These are phyloP conservation scores for Trinectes maculatus DNA, from an alignment of 2,113 vertebrate genomes.

Conservation along the genomic window DNA sequence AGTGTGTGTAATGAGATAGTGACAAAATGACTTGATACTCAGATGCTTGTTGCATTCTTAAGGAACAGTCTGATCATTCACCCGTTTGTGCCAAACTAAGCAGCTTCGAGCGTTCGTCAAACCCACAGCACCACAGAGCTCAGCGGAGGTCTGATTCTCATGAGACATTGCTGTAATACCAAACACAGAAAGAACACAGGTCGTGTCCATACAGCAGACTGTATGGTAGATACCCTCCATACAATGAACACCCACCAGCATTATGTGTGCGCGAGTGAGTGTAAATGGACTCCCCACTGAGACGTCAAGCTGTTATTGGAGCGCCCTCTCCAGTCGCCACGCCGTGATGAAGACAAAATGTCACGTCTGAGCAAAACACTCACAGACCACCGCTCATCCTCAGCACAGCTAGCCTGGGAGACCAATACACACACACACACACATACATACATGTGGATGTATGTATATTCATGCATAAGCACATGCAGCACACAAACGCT, in stretches of 20 bases:
- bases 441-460: neutral
- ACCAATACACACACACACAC: slow-evolving; percentile 9
- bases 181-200: slow-evolving; percentile 23
- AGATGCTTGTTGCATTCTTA: neutral
- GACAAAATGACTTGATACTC: neutral
- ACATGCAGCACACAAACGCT: neutral
- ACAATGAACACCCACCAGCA: slow-evolving; percentile 24
- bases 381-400: slow-evolving; percentile 24
- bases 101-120: slow-evolving; percentile 21
- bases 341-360: slow-evolving; percentile 46
- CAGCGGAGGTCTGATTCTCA: slow-evolving; percentile 11
- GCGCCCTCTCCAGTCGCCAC: slow-evolving; percentile 13
- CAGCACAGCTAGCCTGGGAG: slow-evolving; percentile 8
- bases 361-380: slow-evolving; percentile 43
- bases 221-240: neutral
- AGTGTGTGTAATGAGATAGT: neutral
- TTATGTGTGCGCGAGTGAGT: neutral
- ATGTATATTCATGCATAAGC: neutral
- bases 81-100: slow-evolving; percentile 5
- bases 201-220: neutral
- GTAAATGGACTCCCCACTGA: slow-evolving; percentile 41
- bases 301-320: slow-evolving; percentile 46
- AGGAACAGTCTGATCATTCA: neutral
- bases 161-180: slow-evolving; percentile 15
- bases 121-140: slow-evolving; percentile 8